A percentile compares a stretch with the other conserved stretches of the same genome.
Evolutionary conservation across 2,113 vertebrate genomes (phyloP).

Genomic region (Dasypus novemcinctus): DNA sequence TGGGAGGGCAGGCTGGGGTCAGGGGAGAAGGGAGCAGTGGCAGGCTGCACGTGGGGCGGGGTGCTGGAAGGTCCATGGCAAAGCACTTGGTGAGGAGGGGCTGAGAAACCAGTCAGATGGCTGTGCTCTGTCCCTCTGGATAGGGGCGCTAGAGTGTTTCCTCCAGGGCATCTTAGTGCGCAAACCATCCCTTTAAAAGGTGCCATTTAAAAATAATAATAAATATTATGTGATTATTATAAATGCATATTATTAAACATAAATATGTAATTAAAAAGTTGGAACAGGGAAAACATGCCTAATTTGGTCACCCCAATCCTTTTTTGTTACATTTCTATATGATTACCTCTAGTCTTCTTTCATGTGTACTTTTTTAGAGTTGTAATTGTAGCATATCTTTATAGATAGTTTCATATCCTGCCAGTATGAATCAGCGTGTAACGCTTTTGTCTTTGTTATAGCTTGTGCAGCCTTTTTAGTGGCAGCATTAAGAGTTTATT

Average conservation of each 20-base stretch:
- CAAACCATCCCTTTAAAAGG: neutral
- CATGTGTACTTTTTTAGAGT: neutral
- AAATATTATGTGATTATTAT: too few relatives aligned
- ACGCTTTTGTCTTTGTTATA: neutral
- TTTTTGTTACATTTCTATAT: neutral
- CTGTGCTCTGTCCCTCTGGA: neutral
- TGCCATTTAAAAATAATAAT: neutral
- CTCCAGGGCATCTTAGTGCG: neutral
- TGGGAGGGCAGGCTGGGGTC: neutral
- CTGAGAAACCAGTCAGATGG: neutral
- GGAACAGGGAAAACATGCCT: neutral
- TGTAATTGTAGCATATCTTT: neutral
- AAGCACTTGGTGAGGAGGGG: neutral
- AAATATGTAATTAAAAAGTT: too few relatives aligned
- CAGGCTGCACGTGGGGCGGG: neutral
- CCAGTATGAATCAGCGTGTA: neutral
- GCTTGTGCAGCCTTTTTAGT: neutral
- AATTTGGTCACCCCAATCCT: neutral
- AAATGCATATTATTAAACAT: too few relatives aligned
- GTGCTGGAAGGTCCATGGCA: neutral
- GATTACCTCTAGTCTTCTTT: neutral
- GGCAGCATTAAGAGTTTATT: neutral
- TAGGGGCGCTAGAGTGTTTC: neutral
- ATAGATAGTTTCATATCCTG: neutral
- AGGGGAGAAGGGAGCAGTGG: neutral